These are phyloP conservation scores for Pterostichus niger DNA, from an alignment of 2,888 invertebrate species.

Conservation along the genomic window DNA sequence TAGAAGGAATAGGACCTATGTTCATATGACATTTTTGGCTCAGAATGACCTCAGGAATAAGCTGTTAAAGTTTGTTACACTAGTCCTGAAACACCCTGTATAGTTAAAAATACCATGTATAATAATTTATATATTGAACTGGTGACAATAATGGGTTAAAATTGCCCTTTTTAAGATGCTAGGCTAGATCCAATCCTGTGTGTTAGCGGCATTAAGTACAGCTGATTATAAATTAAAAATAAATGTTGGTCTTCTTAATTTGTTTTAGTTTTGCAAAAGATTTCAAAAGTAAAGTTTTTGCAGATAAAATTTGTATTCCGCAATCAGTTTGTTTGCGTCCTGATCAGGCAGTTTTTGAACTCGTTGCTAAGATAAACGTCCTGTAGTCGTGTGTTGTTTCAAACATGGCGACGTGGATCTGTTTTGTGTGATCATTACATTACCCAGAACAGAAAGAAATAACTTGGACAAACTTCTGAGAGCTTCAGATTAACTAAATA, in stretches of 20 bases:
- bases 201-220: too few relatives aligned
- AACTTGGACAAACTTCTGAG: conserved; percentile 54
- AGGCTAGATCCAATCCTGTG: too few relatives aligned
- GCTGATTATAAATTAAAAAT: neutral
- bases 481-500: conserved; percentile 56
- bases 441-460: conserved; percentile 42
- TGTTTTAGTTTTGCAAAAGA: neutral
- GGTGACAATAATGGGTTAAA: too few relatives aligned
- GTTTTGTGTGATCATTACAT: conserved; percentile 57
- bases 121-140: too few relatives aligned
- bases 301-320: conserved; percentile 32
- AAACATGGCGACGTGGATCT: conserved; percentile 39
- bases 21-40: too few relatives aligned
- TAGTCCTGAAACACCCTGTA: too few relatives aligned
- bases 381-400: conserved; percentile 39
- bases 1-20: too few relatives aligned
- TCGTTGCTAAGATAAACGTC: conserved; percentile 43
- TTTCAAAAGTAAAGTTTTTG: neutral
- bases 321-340: conserved; percentile 38
- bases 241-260: conserved; percentile 28
- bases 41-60: too few relatives aligned
- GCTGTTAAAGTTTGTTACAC: too few relatives aligned
- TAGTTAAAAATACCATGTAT: too few relatives aligned
- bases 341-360: conserved; percentile 43
- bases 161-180: too few relatives aligned